Conservation (phyloP, 1,140 invertebrate genomes). For the Drosophila ohnishii region DNA sequence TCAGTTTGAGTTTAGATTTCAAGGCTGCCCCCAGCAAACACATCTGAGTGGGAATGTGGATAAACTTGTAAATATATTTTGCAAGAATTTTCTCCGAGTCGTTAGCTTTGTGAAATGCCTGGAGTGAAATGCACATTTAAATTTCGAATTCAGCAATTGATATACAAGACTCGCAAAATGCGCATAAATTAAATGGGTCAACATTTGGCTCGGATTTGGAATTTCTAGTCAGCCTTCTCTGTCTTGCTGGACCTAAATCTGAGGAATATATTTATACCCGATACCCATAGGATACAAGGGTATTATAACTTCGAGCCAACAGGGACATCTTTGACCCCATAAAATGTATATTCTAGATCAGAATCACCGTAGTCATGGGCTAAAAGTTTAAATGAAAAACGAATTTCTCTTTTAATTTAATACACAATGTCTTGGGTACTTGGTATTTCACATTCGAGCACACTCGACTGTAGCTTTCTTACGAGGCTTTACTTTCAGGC, state of each 20-base stretch:
- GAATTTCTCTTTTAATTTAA: not conserved
- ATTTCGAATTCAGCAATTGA: conserved; percentile 48
- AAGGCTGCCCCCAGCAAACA: conserved; percentile 28
- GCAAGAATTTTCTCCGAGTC: conserved; percentile 17
- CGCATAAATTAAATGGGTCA: conserved; percentile 50
- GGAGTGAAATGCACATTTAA: conserved; percentile 36
- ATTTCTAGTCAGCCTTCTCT: conserved; percentile 1
- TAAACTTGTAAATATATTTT: conserved; percentile 22
- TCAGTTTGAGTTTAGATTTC: conserved; percentile 44
- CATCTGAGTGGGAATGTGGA: not conserved
- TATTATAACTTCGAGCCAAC: not conserved
- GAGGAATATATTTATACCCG: not conserved
- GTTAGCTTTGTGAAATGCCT: conserved; percentile 22
- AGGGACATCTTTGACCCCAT: too few species aligned
- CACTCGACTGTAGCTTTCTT: not conserved
- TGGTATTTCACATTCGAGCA: not conserved
- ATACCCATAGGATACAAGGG: too few species aligned
- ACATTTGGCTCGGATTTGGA: conserved; percentile 33
- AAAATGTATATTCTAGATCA: not conserved
- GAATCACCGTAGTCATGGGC: not conserved
- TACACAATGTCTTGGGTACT: too few species aligned
- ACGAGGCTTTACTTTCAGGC: not conserved
- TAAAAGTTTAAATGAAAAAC: not conserved
- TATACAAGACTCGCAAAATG: conserved; percentile 56
- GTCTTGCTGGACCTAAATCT: conserved; percentile 9